Percentiles rank a stretch among this genome's conserved stretches.
Conservation (phyloP, 1,140 invertebrate species). For the Nymphalis io region DNA sequence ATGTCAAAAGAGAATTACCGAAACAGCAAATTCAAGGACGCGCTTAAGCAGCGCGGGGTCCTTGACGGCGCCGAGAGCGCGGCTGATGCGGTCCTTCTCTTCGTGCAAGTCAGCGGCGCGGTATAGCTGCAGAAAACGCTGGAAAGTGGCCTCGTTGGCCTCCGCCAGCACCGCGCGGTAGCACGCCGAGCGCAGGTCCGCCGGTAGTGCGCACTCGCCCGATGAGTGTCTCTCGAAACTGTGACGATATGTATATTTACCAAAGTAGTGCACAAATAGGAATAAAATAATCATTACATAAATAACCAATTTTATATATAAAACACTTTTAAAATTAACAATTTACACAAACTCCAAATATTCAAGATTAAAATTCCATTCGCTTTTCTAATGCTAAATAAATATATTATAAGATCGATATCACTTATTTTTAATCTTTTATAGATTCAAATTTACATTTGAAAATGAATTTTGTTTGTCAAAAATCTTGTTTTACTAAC, state of each 20-base stretch:
- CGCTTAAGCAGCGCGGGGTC: slow-evolving; percentile 86
- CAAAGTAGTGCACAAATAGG: no score
- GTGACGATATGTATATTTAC: background rate
- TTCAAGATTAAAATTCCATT: no score
- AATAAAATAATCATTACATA: no score
- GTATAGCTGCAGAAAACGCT: slow-evolving; percentile 92
- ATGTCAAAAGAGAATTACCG: slow-evolving; percentile 84
- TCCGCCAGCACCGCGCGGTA: slow-evolving; percentile 92
- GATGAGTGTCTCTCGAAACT: slow-evolving; percentile 87
- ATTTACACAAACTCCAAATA: no score
- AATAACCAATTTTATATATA: no score
- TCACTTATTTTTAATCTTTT: no score
- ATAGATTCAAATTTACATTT: no score
- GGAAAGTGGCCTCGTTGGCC: slow-evolving; percentile 85
- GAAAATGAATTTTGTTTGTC: no score
- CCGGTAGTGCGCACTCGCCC: slow-evolving; percentile 85
- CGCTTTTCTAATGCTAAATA: no score
- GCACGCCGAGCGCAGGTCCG: slow-evolving; percentile 93
- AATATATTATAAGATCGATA: no score
- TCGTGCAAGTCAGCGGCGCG: slow-evolving; percentile 93
- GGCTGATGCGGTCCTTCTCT: slow-evolving; percentile 94
- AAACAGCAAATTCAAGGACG: slow-evolving; percentile 94
- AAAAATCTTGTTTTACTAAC: slow-evolving; percentile 62
- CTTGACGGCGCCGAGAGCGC: slow-evolving; percentile 88
- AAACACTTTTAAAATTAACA: no score